These are phyloP conservation scores for Aphelinus atriplicis DNA, from an alignment of 1,140 invertebrate genomes.

Conservation along the genomic window DNA sequence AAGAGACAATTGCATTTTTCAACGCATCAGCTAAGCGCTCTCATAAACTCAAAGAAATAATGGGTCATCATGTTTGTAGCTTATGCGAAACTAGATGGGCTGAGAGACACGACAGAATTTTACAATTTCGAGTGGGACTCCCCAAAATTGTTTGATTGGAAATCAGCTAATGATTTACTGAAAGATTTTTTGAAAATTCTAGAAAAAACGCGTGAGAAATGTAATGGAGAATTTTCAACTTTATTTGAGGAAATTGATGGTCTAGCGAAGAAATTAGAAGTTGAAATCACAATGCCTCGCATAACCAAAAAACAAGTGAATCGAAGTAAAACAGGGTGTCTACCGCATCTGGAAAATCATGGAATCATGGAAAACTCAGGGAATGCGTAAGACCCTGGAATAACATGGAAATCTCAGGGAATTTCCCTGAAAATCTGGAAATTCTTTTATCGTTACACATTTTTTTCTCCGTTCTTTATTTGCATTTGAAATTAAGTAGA, in stretches of 20 bases:
- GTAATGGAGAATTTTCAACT: background rate
- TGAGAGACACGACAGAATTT: constrained; percentile 37
- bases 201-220: background rate
- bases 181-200: background rate
- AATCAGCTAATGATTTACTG: background rate
- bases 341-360: too few species aligned
- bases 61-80: constrained; percentile 35
- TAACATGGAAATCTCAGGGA: too few species aligned
- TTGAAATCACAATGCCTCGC: background rate
- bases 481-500: too few species aligned
- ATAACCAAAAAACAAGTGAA: background rate
- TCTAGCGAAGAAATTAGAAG: background rate
- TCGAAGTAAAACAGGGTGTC: too few species aligned
- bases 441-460: too few species aligned
- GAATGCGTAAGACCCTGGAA: too few species aligned
- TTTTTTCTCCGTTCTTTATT: too few species aligned
- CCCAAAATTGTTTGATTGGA: constrained; percentile 25
- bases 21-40: constrained; percentile 43
- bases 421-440: too few species aligned
- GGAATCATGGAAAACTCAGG: too few species aligned
- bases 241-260: background rate
- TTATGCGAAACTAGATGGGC: constrained; percentile 46
- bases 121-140: constrained; percentile 40
- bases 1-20: constrained; percentile 47
- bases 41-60: constrained; percentile 4